Evolutionary conservation across 2,888 invertebrate species (phyloP).

Genomic region (Notocelia uddmanniana): DNA sequence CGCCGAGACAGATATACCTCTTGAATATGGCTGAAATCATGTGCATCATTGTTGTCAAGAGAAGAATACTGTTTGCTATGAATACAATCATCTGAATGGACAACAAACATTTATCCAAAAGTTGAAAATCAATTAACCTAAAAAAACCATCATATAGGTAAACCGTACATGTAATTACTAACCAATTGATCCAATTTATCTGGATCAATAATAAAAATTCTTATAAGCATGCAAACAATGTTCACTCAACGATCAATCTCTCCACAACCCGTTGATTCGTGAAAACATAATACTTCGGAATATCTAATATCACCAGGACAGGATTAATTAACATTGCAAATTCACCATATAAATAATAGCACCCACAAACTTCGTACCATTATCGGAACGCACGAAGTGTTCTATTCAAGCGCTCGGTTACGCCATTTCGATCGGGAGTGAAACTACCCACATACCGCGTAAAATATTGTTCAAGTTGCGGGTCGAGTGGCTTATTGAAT

Average conservation of each 20-base stretch:
- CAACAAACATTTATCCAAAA: too few relatives aligned
- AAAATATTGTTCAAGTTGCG: constrained; percentile 66
- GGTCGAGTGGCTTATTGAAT: constrained; percentile 77
- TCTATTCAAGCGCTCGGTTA: not conserved
- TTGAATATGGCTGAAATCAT: too few relatives aligned
- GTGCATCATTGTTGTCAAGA: too few relatives aligned
- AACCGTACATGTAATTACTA: too few relatives aligned
- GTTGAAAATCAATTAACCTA: too few relatives aligned
- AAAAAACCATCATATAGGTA: too few relatives aligned
- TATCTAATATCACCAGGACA: constrained; percentile 32
- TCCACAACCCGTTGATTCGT: not conserved
- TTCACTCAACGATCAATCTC: not conserved
- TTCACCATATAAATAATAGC: constrained; percentile 45
- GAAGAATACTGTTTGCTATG: too few relatives aligned
- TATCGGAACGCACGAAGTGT: not conserved
- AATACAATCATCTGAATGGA: too few relatives aligned
- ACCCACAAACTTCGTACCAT: not conserved
- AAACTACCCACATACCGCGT: constrained; percentile 56
- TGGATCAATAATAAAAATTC: too few relatives aligned
- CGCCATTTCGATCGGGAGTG: not conserved
- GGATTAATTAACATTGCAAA: constrained; percentile 46
- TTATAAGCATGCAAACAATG: too few relatives aligned
- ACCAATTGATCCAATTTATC: too few relatives aligned
- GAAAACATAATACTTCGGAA: constrained; percentile 24
- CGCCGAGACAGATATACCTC: not conserved